Conservation (phyloP, 2,113 vertebrate genomes). For the Crotalus horridus region DNA sequence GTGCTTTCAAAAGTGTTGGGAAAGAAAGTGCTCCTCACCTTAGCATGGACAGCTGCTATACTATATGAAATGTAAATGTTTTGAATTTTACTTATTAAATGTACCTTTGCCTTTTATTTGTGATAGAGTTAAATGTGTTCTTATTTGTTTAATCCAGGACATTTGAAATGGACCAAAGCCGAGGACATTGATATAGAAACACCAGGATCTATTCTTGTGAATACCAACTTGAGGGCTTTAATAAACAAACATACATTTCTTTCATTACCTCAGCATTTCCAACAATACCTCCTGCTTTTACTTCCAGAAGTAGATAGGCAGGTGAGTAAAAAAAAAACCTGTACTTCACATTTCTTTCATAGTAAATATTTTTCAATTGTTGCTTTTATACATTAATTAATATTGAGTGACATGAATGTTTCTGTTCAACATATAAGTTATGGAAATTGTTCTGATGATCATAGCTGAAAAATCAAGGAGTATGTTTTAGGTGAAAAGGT, state of each 20-base stretch:
- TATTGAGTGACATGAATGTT: neutral
- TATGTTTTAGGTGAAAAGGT: neutral
- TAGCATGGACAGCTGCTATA: conserved; percentile 18
- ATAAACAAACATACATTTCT: conserved; percentile 88
- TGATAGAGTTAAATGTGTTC: conserved; percentile 61
- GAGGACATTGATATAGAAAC: conserved; percentile 89
- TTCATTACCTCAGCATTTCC: conserved; percentile 85
- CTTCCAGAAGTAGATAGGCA: conserved; percentile 86
- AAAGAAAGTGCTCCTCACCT: conserved; percentile 11
- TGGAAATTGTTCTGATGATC: neutral
- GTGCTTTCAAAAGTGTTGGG: conserved; percentile 11
- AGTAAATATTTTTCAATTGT: conserved; percentile 19
- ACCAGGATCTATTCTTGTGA: conserved; percentile 85
- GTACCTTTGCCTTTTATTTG: conserved; percentile 27
- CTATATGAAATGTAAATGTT: conserved; percentile 19
- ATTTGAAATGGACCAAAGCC: conserved; percentile 86
- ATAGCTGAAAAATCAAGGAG: neutral
- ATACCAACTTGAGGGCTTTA: conserved; percentile 86
- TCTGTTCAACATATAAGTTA: neutral
- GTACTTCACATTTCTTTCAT: conserved; percentile 20
- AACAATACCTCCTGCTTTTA: conserved; percentile 84
- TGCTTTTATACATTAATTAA: conserved; percentile 27
- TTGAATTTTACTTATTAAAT: conserved; percentile 5
- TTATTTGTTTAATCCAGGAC: conserved; percentile 73
- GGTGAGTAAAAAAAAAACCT: conserved; percentile 66